phyloP scores from a whole-genome alignment of 2,888 invertebrate genomes.

The Eupithecia tripunctaria region DNA sequence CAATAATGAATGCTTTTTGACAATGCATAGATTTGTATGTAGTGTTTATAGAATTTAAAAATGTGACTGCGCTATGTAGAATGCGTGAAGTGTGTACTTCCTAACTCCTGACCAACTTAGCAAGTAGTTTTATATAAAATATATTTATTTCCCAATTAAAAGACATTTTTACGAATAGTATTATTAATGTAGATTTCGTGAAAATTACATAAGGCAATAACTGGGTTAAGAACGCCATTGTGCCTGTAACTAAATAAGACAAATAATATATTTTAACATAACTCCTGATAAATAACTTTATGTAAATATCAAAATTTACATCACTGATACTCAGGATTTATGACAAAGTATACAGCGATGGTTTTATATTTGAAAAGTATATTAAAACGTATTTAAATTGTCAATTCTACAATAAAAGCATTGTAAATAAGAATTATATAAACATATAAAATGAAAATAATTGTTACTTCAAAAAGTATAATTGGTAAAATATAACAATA shows the following conservation, averaged over 20 bases:
- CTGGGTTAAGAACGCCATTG: slow-evolving; percentile 81
- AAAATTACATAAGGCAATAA: slow-evolving; percentile 74
- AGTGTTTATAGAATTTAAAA: slow-evolving; percentile 46
- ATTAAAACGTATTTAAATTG: slow-evolving; percentile 69
- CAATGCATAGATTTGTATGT: slow-evolving; percentile 49
- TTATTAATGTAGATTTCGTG: slow-evolving; percentile 83
- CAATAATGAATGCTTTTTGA: slow-evolving; percentile 49
- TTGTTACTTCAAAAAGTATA: slow-evolving; percentile 55
- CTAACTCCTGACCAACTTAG: slow-evolving; percentile 82
- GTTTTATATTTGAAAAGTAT: slow-evolving; percentile 60
- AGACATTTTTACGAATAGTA: slow-evolving; percentile 85
- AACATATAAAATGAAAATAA: slow-evolving; percentile 67
- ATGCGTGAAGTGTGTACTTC: slow-evolving; percentile 66
- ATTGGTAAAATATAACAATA: slow-evolving; percentile 72
- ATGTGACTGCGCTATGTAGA: slow-evolving; percentile 42
- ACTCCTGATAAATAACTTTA: slow-evolving; percentile 45
- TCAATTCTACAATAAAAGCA: slow-evolving; percentile 78
- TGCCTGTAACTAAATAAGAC: slow-evolving; percentile 76
- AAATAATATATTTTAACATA: slow-evolving; percentile 67
- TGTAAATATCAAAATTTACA: slow-evolving; percentile 29
- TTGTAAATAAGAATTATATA: slow-evolving; percentile 74
- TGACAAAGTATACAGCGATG: slow-evolving; percentile 49
- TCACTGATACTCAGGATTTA: slow-evolving; percentile 57
- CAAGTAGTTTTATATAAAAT: slow-evolving; percentile 71
- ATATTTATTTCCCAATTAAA: slow-evolving; percentile 81